Base-by-base conservation (phyloP, 2,113 vertebrate species). In the Platysteira castanea region DNA sequence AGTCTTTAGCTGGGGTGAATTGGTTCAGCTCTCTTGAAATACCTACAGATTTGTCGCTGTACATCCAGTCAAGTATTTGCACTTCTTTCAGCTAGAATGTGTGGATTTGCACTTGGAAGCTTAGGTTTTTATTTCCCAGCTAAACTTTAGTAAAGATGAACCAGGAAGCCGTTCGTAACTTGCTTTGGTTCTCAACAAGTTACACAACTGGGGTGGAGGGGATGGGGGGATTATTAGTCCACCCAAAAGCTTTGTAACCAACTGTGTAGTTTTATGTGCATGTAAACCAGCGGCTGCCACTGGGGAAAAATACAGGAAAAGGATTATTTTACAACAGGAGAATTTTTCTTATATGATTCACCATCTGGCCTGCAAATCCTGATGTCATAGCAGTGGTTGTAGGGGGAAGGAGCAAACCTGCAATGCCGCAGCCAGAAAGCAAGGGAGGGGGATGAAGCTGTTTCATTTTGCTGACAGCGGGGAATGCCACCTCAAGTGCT, bases 261-360 rank as follows among this genome's bases (percentile, higher is more conserved):
- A 23, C 64, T 6, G 1, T 54, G 27, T 79, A 44, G 49, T 85
- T 95, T 81, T 92, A 69, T 49, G 46, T 60, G 60, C 52, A 1
- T 59, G 22, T 81, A 63, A 86, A 90, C 42, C 71, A 68, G 68
- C 0, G 1, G 44, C 50, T 93, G 89, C 42, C 83, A 52, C 64
- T 1, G 1, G 94, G 83, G 86, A 39, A 89, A 89, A 90, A 89
- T 70, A 86, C 47, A 92, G 89, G 83, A 90, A 95, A 89, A 81
- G 23, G 60, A 26, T 41, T 90, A 11, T 35, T 90, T 93, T 93
- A 84, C 84, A 77, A 19, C 0, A 4, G 68, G 42, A 75, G 44
- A 31, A 54, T 92, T 77, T 69, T 77, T 93, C 31, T 81, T 26
- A 20, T 3, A 15, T 80, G 56, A 92, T 95, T 95, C 86, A 86